Conservation (phyloP, 1,140 invertebrate genomes). For the Oedothorax gibbosus region DNA sequence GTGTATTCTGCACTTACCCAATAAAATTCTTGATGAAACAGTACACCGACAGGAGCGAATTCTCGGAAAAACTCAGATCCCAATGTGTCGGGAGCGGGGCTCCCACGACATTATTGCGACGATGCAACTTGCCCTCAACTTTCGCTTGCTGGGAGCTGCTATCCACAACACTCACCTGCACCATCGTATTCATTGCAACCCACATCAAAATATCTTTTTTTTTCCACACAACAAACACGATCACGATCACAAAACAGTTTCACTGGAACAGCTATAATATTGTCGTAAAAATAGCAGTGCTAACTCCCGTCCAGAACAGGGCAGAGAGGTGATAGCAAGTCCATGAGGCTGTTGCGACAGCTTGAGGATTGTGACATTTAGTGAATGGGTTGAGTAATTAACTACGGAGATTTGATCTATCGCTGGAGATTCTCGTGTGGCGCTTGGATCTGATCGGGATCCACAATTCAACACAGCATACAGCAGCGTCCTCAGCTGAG, state of each 20-base stretch:
- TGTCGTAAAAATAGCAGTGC: background rate
- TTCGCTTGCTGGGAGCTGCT: slow-evolving; percentile 25
- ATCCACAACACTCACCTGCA: slow-evolving; percentile 59
- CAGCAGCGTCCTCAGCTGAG: slow-evolving; percentile 59
- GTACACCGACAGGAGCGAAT: slow-evolving; percentile 55
- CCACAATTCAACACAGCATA: slow-evolving; percentile 3
- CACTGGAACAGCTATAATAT: background rate
- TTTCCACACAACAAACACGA: background rate
- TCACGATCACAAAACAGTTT: background rate
- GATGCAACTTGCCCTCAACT: slow-evolving; percentile 7
- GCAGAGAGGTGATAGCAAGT: background rate
- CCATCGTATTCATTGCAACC: slow-evolving; percentile 57
- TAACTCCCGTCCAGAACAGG: slow-evolving; percentile 9
- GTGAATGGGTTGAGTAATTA: slow-evolving; percentile 15
- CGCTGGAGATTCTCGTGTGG: slow-evolving; percentile 4
- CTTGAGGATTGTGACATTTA: slow-evolving; percentile 6
- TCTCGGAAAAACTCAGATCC: slow-evolving; percentile 57
- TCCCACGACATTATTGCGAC: slow-evolving; percentile 19
- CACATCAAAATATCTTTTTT: slow-evolving; percentile 32
- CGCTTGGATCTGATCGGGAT: slow-evolving; percentile 50
- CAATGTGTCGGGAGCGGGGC: slow-evolving; percentile 32
- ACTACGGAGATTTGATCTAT: background rate
- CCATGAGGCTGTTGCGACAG: background rate
- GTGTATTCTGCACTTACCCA: slow-evolving; percentile 30
- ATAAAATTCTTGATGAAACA: slow-evolving; percentile 61